Base-by-base conservation (phyloP, 2,888 invertebrate genomes). In the Plagiodera versicolora region DNA sequence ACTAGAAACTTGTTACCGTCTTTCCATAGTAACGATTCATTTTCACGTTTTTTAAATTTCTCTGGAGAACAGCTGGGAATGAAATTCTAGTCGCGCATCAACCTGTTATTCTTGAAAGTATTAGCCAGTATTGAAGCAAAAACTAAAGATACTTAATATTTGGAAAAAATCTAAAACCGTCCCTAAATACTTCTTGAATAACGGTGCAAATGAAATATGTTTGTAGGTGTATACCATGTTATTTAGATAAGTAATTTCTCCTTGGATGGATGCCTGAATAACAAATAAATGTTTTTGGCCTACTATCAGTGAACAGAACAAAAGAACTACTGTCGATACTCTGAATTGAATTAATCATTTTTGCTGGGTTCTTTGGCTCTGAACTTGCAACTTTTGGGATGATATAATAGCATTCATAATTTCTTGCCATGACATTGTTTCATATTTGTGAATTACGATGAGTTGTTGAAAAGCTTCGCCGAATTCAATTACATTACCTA, bases 51-150 rank as follows among this genome's bases (percentile, higher is more conserved):
- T 39, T 39, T 35, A 18, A n/a, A 14, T 19, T 20, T 30, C 19
- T 57, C 16, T 53, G 48, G 54, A 58, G 6, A 54, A 16, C 56
- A 64, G 75, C 74, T 74, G 77, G 76, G 77, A 75, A 77, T 72
- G 70, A 65, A 70, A 73, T 72, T 80, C 79, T 79, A 80, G 79
- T 80, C 79, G 69, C 70, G 74, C 74, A 73, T 75, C 75, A 74
- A 71, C 71, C 73, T 72, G 71, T 74, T 74, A 68, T 64, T 72
- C 74, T 72, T 71, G 77, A 75, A 75, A 77, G 75, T 75, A 71
- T 73, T 74, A 77, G 77, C 77, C 77, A 79, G 78, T 79, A 79
- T 79, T 79, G 71, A 59, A 67, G 67, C 64, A 64, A 65, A 56
- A 60, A 65, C 28, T 63, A 66, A 30, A 52, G 57, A 61, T 64